A percentile compares a stretch with the other conserved stretches of the same genome.
phyloP scores from a whole-genome alignment of 2,888 invertebrate genomes.

The Pollenia amentaria region DNA sequence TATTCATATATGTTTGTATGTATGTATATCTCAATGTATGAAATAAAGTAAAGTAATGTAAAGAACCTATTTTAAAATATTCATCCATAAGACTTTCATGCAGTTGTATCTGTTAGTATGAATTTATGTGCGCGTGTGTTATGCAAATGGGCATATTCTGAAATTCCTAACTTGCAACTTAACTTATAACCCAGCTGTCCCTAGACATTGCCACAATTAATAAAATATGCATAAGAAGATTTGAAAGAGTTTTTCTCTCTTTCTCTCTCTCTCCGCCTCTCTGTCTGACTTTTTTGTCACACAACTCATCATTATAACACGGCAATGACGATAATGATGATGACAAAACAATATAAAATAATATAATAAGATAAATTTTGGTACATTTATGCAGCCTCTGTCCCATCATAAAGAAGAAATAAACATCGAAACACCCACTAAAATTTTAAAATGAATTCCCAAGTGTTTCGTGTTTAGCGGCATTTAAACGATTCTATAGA shows the following conservation, averaged over 20 bases:
- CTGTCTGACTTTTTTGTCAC: background rate
- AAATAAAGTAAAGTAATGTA: background rate
- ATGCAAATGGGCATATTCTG: constrained; percentile 69
- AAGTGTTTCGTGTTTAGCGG: constrained; percentile 43
- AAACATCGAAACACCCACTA: constrained; percentile 60
- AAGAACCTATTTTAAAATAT: constrained; percentile 68
- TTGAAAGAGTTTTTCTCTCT: constrained; percentile 67
- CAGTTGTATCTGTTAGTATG: background rate
- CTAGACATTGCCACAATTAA: constrained; percentile 77
- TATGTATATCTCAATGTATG: background rate
- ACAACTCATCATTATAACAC: constrained; percentile 13
- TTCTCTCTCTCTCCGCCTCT: background rate
- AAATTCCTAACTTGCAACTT: constrained; percentile 63
- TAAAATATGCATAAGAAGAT: constrained; percentile 76
- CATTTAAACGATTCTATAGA: constrained; percentile 43
- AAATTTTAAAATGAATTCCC: constrained; percentile 58
- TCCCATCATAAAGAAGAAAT: constrained; percentile 40
- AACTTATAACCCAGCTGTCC: constrained; percentile 77
- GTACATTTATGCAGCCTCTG: background rate
- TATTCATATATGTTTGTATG: background rate
- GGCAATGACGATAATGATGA: constrained; percentile 27
- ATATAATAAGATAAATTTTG: constrained; percentile 21
- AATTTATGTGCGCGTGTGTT: constrained; percentile 20
- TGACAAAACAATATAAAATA: constrained; percentile 49
- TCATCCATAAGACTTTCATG: background rate